Percentiles rank a stretch among this genome's conserved stretches.
Evolutionary conservation across 35 echinoderm and acorn worm species (phyloP).

Genomic region (Patiria miniata): DNA sequence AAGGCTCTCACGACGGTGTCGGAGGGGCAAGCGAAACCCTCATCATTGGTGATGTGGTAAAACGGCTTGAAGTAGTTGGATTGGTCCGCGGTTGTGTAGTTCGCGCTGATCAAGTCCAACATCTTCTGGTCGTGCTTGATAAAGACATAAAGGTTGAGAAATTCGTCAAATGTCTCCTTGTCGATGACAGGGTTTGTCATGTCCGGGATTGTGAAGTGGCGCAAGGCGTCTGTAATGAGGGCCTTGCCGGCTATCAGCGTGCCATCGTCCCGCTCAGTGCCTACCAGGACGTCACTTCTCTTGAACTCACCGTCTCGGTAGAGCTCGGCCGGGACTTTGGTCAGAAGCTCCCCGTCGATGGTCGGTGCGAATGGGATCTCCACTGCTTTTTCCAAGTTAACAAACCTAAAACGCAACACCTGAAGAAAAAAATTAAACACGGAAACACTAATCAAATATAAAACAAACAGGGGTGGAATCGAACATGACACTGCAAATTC

Average conservation of each 20-base stretch:
- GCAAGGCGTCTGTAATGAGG: not conserved
- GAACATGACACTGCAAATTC: too few species aligned
- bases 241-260: not conserved
- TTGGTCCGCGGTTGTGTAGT: not conserved
- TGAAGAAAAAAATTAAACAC: too few species aligned
- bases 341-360: not conserved
- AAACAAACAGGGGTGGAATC: too few species aligned
- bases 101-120: not conserved
- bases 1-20: conserved; percentile 22
- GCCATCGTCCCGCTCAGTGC: not conserved
- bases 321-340: not conserved
- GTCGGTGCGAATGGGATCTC: not conserved
- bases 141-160: not conserved
- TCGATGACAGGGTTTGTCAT: not conserved
- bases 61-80: conserved; percentile 11
- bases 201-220: too few species aligned
- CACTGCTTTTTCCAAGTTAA: too few species aligned
- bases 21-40: conserved; percentile 42
- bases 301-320: not conserved
- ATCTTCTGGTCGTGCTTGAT: not conserved
- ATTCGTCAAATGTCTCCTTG: not conserved
- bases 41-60: not conserved
- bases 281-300: not conserved
- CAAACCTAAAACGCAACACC: too few species aligned
- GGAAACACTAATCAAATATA: too few species aligned